Evolutionary conservation across 2,797 vertebrate genomes (phyloP).

Genomic region (Vireo griseus): DNA sequence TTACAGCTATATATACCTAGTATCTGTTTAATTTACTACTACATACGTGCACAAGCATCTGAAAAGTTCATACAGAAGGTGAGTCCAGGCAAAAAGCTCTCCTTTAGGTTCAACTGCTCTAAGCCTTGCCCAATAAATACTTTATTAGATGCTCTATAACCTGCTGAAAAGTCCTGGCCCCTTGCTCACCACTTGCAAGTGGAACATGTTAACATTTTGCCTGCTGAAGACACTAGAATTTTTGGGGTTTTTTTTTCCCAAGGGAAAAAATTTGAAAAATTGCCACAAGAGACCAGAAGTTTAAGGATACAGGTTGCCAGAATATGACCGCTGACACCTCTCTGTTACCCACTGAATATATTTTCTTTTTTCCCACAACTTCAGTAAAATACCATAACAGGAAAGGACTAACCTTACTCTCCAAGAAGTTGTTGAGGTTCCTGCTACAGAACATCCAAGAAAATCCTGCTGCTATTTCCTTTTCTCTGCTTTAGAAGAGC

Average conservation of each 20-base stretch:
- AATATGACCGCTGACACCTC: not conserved
- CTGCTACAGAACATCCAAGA: not conserved
- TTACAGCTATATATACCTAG: not conserved
- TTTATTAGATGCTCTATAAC: not conserved
- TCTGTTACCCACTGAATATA: not conserved
- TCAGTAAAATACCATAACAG: not conserved
- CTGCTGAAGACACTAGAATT: not conserved
- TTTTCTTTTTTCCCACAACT: not conserved
- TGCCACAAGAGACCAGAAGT: not conserved
- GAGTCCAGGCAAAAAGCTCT: not conserved
- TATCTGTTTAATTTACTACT: not conserved
- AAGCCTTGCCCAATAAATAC: not conserved
- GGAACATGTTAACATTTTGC: not conserved
- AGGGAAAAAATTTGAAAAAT: not conserved
- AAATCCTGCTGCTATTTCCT: not conserved
- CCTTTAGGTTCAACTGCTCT: not conserved
- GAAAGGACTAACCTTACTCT: not conserved
- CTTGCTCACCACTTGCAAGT: not conserved
- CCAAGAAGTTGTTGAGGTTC: not conserved
- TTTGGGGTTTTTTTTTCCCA: not conserved
- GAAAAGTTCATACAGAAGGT: not conserved
- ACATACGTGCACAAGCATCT: accelerated
- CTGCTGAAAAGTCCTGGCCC: not conserved
- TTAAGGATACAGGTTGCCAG: not conserved
- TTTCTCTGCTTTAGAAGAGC: not conserved